Base-by-base conservation (phyloP, 2,797 vertebrate genomes). In the Intellagama lesueurii region DNA sequence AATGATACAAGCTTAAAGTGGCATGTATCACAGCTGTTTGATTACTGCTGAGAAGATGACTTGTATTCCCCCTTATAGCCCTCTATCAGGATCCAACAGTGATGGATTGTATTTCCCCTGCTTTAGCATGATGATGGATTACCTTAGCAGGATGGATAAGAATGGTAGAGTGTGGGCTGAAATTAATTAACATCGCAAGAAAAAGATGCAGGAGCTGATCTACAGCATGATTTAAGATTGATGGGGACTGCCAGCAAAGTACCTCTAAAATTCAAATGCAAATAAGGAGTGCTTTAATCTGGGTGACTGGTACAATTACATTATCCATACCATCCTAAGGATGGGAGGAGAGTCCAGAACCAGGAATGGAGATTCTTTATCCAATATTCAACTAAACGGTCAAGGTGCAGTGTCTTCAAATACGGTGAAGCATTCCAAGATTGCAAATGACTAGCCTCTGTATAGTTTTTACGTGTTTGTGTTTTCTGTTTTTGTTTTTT, bases 21-120 rank as follows among this genome's bases (percentile, higher is more conserved):
- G 95, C 96, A 96, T 96, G 96, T 96, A 96, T 95, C 96, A 95
- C 96, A 97, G 96, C 96, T 97, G 97, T 97, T 96, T 97, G 97
- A 97, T 97, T 97, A 97, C 95, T 95, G 91, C 94, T 73, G 40
- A 92, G 95, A 96, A 96, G 95, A 96, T 93, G 94, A 95, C 97
- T 97, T 95, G 94, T 91, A 91, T 94, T 88, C 90, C 94, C 94
- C 96, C 90, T 94, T 92, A 86, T 93, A 97, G 95, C 92, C 95
- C 90, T 94, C 93, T 90, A 96, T 96, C 94, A 96, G 95, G 94
- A 96, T 94, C 92, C 94, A 96, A 24, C 95, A 97, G 94, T 97
- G 97, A 98, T 96, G 95, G 92, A 97, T 97, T 96, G 94, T 94
- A 95, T 96, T 96, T 92, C 89, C 82, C 91, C 95, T 96, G 87